A percentile compares a stretch with the other conserved stretches of the same genome.
Conservation (phyloP, 1,140 invertebrate species). For the Gryllus bimaculatus region DNA sequence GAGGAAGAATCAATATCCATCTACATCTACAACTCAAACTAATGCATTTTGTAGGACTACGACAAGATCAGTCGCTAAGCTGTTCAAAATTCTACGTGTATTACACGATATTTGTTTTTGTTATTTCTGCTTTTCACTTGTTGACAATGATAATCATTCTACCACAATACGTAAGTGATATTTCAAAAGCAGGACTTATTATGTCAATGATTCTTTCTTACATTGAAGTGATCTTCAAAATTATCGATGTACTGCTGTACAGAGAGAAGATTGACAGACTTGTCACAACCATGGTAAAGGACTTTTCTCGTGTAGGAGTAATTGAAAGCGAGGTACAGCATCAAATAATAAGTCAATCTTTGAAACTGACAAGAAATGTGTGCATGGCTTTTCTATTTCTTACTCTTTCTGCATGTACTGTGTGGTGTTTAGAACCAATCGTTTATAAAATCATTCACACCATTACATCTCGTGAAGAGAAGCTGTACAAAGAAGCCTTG, state of each 20-base stretch:
- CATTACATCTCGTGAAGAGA: background rate
- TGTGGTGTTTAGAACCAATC: background rate
- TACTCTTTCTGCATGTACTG: background rate
- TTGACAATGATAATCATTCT: background rate
- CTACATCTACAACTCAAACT: background rate
- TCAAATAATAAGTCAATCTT: background rate
- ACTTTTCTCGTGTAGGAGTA: background rate
- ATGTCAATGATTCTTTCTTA: background rate
- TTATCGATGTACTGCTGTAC: background rate
- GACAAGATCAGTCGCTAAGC: too few relatives aligned
- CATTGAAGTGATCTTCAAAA: background rate
- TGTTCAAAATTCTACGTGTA: background rate
- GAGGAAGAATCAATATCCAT: background rate
- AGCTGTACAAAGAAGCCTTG: background rate
- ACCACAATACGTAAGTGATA: background rate
- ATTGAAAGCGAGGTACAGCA: background rate
- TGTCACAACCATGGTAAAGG: background rate
- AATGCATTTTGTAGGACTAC: background rate
- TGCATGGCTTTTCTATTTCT: background rate
- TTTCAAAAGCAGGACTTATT: background rate
- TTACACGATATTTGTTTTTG: background rate
- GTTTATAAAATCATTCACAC: background rate
- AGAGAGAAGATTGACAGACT: background rate
- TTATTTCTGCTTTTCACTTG: background rate
- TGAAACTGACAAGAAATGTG: background rate